These are phyloP conservation scores for Pardosa pseudoannulata DNA, from an alignment of 2,888 invertebrate species.

Conservation along the genomic window DNA sequence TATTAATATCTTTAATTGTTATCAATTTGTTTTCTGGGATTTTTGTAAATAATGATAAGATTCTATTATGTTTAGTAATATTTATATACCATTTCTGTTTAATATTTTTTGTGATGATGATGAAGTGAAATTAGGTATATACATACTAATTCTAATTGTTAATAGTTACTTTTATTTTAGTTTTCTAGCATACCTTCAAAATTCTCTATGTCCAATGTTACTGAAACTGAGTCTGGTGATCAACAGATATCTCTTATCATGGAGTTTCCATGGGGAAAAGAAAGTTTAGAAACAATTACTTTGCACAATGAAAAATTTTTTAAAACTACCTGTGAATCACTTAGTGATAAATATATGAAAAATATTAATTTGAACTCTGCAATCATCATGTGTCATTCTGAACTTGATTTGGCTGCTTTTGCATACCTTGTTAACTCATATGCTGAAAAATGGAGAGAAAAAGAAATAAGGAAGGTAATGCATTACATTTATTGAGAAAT, in stretches of 20 bases:
- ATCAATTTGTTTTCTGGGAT: no score
- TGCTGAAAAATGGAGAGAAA: conserved; percentile 29
- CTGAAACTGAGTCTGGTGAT: conserved; percentile 78
- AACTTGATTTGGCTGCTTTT: conserved; percentile 51
- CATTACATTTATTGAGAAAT: background rate
- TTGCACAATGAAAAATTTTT: conserved; percentile 14
- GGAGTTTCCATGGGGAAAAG: conserved; percentile 82
- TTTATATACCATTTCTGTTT: no score
- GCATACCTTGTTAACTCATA: conserved; percentile 49
- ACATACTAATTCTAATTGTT: no score
- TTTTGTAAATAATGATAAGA: no score
- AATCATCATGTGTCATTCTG: conserved; percentile 42
- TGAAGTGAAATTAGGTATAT: no score
- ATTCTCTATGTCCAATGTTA: conserved; percentile 82
- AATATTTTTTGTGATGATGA: no score
- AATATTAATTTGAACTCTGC: background rate
- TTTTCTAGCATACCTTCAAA: conserved; percentile 85
- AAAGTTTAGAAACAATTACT: conserved; percentile 83
- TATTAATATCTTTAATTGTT: no score
- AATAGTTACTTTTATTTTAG: conserved; percentile 79
- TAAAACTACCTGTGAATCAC: conserved; percentile 4
- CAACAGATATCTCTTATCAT: conserved; percentile 83
- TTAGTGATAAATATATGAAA: background rate
- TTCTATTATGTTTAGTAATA: no score
- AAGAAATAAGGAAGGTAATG: conserved; percentile 42